Conservation (phyloP, 1,140 invertebrate species). For the Camponotus vicinus region DNA sequence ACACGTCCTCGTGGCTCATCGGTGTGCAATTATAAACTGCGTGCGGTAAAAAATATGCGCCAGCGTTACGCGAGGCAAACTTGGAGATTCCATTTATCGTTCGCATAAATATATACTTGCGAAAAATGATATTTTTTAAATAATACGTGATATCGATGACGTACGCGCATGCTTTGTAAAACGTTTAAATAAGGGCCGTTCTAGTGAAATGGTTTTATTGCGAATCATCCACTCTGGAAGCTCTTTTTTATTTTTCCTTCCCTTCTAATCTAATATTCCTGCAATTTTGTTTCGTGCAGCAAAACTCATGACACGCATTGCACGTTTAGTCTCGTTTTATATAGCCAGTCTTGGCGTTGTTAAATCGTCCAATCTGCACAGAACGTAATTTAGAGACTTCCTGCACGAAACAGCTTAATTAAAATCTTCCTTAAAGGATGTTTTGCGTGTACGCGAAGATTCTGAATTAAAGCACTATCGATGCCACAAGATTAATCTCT, state of each 20-base stretch:
- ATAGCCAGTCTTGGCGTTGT: constrained; percentile 36
- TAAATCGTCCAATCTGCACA: constrained; percentile 59
- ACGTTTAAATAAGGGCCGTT: constrained; percentile 26
- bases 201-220: constrained; percentile 25
- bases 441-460: constrained; percentile 49
- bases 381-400: constrained; percentile 66
- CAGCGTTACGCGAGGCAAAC: neutral
- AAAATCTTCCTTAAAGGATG: constrained; percentile 52
- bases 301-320: constrained; percentile 39
- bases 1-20: neutral
- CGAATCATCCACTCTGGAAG: neutral
- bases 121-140: neutral
- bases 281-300: constrained; percentile 7
- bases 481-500: constrained; percentile 6
- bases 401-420: constrained; percentile 63
- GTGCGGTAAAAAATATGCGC: neutral
- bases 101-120: neutral
- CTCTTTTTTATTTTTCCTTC: neutral
- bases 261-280: constrained; percentile 14
- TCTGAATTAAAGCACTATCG: constrained; percentile 20
- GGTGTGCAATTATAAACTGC: neutral
- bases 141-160: neutral
- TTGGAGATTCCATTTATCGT: constrained; percentile 6
- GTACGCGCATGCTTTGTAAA: neutral
- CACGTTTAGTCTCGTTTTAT: constrained; percentile 57